Evolutionary conservation across 2,797 vertebrate species (phyloP), one percentile per base, ranked within the genome.

Genomic region (Hoplostethus mediterraneus): DNA sequence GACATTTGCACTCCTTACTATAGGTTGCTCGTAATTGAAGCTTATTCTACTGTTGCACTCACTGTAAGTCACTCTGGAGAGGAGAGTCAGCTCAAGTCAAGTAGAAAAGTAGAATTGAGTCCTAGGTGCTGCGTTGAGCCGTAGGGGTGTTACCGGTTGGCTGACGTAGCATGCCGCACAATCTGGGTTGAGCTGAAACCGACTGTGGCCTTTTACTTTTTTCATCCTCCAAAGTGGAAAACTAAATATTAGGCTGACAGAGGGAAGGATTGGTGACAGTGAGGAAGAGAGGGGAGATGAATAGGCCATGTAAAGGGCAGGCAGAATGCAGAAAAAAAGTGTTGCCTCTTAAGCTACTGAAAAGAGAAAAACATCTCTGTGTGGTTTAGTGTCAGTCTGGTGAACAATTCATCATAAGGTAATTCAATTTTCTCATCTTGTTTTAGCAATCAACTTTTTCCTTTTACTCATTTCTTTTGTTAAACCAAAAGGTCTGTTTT

Each of bases 261-360:
- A 33, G 0, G 16, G 52, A 67, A 62, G 36, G 42, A 55, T 44
- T n/a, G 45, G 16, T 25, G 53, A 64, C 6, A 0, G 60, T 21
- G 53, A 48, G 38, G 44, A 42, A 57, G 47, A 42, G 25, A 10
- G 2, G 6, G 17, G 45, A 63, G 48, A 70, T 61, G 38, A 73
- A 76, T 65, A 49, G 62, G 0, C 6, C 6, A 0, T 47, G 11
- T 66, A 67, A 76, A 76, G 62, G 72, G 13, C 79, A 79, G 59
- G 7, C n/a, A 2, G 47, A 45, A 31, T 62, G 61, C 63, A 53
- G 53, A 30, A 63, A 72, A 65, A 54, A 36, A 0, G 0, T 53
- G 48, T 36, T 11, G 16, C 54, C 70, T 47, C 21, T 78, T 21
- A 21, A 1, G 21, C 45, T 42, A 45, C 44, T 2, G 21, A 21